Evolutionary conservation across 2,888 invertebrate genomes (phyloP).

Genomic region (Stenodera caucasica): DNA sequence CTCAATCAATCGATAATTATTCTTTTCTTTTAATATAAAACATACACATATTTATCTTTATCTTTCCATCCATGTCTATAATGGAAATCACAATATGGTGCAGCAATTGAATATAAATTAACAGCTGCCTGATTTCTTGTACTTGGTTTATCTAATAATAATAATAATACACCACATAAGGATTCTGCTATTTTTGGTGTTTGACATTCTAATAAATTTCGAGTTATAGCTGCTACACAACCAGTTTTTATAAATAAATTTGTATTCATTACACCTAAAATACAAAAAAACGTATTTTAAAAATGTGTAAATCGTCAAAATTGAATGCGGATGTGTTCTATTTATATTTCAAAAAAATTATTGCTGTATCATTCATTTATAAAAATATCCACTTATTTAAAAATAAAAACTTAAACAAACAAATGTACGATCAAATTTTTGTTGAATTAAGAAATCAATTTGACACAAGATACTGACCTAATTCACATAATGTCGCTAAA

Average conservation of each 20-base stretch:
- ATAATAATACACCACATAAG: constrained; percentile 82
- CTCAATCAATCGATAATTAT: no score
- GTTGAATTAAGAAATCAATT: no score
- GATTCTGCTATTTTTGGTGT: constrained; percentile 90
- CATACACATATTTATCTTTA: constrained; percentile 55
- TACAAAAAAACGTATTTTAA: not conserved
- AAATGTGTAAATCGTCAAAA: no score
- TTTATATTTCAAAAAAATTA: not conserved
- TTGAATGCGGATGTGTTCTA: not conserved
- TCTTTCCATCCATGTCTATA: constrained; percentile 72
- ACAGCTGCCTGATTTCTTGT: constrained; percentile 75
- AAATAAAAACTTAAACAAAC: constrained; percentile 10
- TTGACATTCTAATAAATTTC: constrained; percentile 82
- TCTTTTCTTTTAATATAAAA: constrained; percentile 15
- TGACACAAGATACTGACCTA: constrained; percentile 60
- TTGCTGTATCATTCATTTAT: not conserved
- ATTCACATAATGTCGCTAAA: constrained; percentile 85
- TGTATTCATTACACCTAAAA: constrained; percentile 78
- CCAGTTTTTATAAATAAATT: constrained; percentile 77
- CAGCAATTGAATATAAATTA: constrained; percentile 84
- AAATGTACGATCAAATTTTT: not conserved
- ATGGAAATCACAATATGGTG: constrained; percentile 93
- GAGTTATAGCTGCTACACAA: constrained; percentile 79
- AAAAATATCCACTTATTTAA: constrained; percentile 9
- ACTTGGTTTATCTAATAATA: constrained; percentile 80